These are phyloP conservation scores for Rhyzopertha dominica DNA, from an alignment of 1,140 invertebrate species.

Conservation along the genomic window DNA sequence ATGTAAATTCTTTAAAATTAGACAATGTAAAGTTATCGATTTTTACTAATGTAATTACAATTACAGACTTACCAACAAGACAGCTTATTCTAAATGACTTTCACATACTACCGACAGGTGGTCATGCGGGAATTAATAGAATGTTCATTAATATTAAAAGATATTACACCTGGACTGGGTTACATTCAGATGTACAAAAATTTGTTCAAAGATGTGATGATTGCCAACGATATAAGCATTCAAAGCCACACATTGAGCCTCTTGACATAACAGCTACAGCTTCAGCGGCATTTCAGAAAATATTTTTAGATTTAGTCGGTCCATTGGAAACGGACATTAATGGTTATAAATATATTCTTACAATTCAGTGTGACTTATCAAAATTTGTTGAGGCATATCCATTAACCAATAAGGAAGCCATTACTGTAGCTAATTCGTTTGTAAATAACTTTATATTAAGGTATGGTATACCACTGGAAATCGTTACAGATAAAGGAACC, in stretches of 20 bases:
- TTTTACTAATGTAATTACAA: too few species aligned
- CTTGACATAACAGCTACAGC: constrained; percentile 20
- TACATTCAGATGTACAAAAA: constrained; percentile 18
- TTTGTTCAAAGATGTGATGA: constrained; percentile 22
- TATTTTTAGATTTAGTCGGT: constrained; percentile 23
- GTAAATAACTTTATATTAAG: too few species aligned
- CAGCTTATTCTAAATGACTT: constrained; percentile 18
- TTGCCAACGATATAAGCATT: constrained; percentile 25
- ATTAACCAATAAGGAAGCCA: constrained; percentile 10
- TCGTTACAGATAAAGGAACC: too few species aligned
- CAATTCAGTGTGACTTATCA: constrained; percentile 21
- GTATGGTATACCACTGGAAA: too few species aligned
- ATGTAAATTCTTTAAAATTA: too few species aligned
- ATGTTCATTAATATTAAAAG: constrained; percentile 27
- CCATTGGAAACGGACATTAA: constrained; percentile 21
- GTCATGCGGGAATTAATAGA: constrained; percentile 23
- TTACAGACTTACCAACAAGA: too few species aligned
- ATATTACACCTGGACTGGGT: constrained; percentile 21
- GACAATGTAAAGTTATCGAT: too few species aligned
- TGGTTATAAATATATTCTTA: constrained; percentile 21
- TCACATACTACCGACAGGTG: constrained; percentile 20
- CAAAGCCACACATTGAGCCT: constrained; percentile 13
- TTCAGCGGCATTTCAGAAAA: constrained; percentile 19
- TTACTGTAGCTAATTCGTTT: too few species aligned
- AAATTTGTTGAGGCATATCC: constrained; percentile 24